A percentile compares a stretch with the other conserved stretches of the same genome.
phyloP scores from a whole-genome alignment of 2,888 invertebrate species.

The Cerceris ruficornis region DNA sequence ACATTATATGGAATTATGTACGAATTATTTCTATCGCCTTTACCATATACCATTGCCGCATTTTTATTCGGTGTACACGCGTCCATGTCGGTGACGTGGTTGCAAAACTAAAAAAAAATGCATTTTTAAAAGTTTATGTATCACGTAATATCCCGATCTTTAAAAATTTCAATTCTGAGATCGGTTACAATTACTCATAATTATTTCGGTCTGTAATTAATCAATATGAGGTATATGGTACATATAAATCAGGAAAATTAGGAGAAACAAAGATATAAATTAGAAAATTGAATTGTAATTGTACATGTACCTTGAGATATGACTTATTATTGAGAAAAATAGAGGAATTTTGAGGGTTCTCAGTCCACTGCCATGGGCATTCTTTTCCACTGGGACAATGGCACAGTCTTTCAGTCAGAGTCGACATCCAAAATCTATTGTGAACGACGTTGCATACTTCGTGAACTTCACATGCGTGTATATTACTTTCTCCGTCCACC shows the following conservation, averaged over 20 bases:
- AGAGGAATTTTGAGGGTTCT: slow-evolving; percentile 76
- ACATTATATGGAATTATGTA: slow-evolving; percentile 81
- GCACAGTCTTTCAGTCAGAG: slow-evolving; percentile 85
- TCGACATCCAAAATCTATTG: slow-evolving; percentile 84
- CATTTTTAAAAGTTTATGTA: no score
- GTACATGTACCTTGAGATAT: slow-evolving; percentile 83
- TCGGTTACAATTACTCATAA: no score
- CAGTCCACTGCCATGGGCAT: slow-evolving; percentile 82
- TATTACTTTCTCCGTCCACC: slow-evolving; percentile 85
- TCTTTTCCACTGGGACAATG: slow-evolving; percentile 84
- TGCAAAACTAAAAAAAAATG: slow-evolving; percentile 83
- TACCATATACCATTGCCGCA: slow-evolving; percentile 81
- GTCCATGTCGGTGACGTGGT: slow-evolving; percentile 73
- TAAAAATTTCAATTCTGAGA: no score
- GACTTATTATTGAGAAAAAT: slow-evolving; percentile 85
- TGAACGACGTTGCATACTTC: slow-evolving; percentile 84
- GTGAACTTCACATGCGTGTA: slow-evolving; percentile 82
- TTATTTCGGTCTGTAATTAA: no score
- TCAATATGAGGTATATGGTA: no score
- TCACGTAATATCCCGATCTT: no score
- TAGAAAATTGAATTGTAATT: not conserved
- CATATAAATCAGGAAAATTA: no score
- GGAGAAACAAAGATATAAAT: no score
- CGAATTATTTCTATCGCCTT: slow-evolving; percentile 81
- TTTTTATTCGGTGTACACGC: slow-evolving; percentile 79